phyloP scores from a whole-genome alignment of 2,888 invertebrate species.

The Diarsia dahlii region DNA sequence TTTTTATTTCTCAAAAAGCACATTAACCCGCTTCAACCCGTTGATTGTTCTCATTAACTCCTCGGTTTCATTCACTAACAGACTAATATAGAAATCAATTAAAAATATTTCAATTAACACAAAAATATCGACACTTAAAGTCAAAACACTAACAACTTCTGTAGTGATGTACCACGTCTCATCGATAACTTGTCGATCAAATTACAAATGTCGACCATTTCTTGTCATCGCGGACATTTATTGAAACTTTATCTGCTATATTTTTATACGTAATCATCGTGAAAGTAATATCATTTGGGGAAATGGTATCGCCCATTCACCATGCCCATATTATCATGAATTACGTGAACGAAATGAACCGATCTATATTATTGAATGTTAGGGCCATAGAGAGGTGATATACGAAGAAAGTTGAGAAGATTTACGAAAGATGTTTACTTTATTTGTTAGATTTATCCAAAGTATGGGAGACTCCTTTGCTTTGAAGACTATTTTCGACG shows the following conservation, averaged over 20 bases:
- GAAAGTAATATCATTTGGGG: constrained; percentile 58
- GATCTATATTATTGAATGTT: constrained; percentile 62
- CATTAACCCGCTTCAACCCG: not conserved
- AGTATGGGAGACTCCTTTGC: not conserved
- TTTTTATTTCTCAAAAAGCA: constrained; percentile 8
- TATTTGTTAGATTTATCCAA: not conserved
- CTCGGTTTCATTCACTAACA: constrained; percentile 21
- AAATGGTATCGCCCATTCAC: constrained; percentile 59
- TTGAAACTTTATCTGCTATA: constrained; percentile 61
- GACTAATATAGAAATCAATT: constrained; percentile 55
- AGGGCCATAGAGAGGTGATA: constrained; percentile 9
- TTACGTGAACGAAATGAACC: constrained; percentile 61
- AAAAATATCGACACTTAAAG: constrained; percentile 45
- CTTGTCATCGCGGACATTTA: constrained; percentile 56
- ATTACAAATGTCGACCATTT: constrained; percentile 58
- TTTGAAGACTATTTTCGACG: not conserved
- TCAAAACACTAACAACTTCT: constrained; percentile 42
- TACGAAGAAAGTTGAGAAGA: constrained; percentile 15
- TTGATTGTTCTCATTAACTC: constrained; percentile 33
- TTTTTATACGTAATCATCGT: constrained; percentile 62
- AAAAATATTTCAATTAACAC: constrained; percentile 45
- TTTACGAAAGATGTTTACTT: constrained; percentile 1
- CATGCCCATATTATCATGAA: constrained; percentile 62
- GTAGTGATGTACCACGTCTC: constrained; percentile 47
- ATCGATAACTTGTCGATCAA: constrained; percentile 52